A percentile compares a stretch with the other conserved stretches of the same genome.
These are phyloP conservation scores for Sebastes melanostomus DNA, from an alignment of 2,797 vertebrate species.

Conservation along the genomic window DNA sequence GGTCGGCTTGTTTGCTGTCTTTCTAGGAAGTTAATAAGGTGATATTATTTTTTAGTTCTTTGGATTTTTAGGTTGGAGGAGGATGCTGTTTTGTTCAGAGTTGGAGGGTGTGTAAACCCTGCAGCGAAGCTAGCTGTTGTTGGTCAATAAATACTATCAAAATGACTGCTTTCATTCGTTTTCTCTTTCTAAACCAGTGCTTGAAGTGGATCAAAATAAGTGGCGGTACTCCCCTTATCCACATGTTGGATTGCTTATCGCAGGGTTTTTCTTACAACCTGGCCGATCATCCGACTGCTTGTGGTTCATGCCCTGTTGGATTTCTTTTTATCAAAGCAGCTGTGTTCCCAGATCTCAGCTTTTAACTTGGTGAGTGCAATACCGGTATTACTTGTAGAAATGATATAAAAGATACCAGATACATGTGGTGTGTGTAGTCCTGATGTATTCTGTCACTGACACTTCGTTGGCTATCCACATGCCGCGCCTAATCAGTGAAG, in stretches of 20 bases:
- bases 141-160: neutral
- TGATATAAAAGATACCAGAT: neutral
- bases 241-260: neutral
- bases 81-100: neutral
- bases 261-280: neutral
- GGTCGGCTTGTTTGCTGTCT: neutral
- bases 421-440: neutral
- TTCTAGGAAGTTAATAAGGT: neutral
- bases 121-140: neutral
- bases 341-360: neutral
- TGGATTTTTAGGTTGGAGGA: neutral
- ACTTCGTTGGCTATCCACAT: neutral
- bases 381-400: neutral
- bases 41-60: neutral
- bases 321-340: neutral
- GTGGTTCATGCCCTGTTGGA: neutral
- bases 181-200: neutral
- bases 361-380: neutral
- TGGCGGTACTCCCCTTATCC: too few relatives aligned
- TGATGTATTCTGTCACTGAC: neutral
- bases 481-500: neutral
- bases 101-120: neutral
- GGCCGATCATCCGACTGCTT: neutral
- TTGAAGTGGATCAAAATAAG: too few relatives aligned
- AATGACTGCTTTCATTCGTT: too few relatives aligned